A percentile compares a stretch with the other conserved stretches of the same genome.
phyloP scores from a whole-genome alignment of 2,888 invertebrate genomes.

The Caenorhabditis sp. region DNA sequence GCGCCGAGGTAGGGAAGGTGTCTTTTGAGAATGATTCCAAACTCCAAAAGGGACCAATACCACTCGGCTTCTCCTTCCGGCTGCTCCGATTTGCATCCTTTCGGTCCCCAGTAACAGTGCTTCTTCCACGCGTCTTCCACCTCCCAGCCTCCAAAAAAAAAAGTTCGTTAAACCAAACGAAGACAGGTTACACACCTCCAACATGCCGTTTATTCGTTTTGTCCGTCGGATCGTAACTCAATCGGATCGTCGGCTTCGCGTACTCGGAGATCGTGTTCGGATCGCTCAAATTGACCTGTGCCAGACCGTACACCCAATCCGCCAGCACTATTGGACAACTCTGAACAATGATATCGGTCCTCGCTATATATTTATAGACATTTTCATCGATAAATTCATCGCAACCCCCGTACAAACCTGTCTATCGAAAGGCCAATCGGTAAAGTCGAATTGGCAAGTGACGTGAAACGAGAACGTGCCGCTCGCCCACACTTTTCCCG shows the following conservation, averaged over 20 bases:
- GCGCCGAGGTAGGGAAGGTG: conserved; percentile 76
- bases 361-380: neutral
- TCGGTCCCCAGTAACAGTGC: conserved; percentile 78
- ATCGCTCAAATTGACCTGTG: conserved; percentile 76
- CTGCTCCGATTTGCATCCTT: conserved; percentile 66
- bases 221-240: conserved; percentile 73
- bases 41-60: conserved; percentile 78
- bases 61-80: conserved; percentile 71
- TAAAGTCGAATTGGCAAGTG: conserved; percentile 78
- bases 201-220: conserved; percentile 71
- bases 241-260: conserved; percentile 68
- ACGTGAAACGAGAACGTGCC: conserved; percentile 77
- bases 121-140: conserved; percentile 73
- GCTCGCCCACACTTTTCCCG: conserved; percentile 67
- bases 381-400: too few relatives aligned
- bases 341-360: too few relatives aligned
- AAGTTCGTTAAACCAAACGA: neutral
- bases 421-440: conserved; percentile 73
- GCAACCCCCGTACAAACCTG: too few relatives aligned
- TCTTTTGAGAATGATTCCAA: conserved; percentile 74
- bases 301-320: conserved; percentile 78
- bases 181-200: conserved; percentile 29
- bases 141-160: conserved; percentile 66
- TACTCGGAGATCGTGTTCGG: conserved; percentile 52
- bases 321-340: conserved; percentile 77